Evolutionary conservation across 2,113 vertebrate genomes (phyloP).

Genomic region (Coregonus clupeaformis): DNA sequence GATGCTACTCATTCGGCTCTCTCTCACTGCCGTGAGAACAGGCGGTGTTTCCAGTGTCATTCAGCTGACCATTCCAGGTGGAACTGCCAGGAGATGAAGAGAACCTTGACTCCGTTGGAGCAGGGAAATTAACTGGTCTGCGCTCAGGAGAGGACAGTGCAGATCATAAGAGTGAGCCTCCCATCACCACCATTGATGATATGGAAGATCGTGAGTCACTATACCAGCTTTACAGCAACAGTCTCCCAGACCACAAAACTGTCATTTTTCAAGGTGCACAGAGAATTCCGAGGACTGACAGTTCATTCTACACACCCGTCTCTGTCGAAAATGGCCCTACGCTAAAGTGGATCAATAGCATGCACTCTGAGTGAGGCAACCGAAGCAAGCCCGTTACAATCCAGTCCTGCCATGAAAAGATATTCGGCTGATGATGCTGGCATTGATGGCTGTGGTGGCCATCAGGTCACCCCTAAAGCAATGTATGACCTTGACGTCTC

Average conservation of each 20-base stretch:
- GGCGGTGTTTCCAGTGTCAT: constrained; percentile 33
- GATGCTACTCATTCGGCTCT: constrained; percentile 16
- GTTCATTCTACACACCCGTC: constrained; percentile 35
- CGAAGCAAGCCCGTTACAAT: too few species aligned
- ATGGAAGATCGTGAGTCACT: neutral
- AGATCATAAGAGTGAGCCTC: constrained; percentile 12
- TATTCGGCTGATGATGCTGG: neutral
- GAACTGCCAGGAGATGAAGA: neutral
- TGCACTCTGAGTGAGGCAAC: too few species aligned
- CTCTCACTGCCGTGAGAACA: constrained; percentile 13
- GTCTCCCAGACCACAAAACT: neutral
- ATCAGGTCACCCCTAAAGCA: constrained; percentile 19
- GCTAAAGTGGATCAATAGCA: neutral
- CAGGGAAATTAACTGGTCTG: constrained; percentile 37
- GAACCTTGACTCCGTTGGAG: neutral
- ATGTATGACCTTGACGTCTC: constrained; percentile 22
- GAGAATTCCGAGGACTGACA: constrained; percentile 26
- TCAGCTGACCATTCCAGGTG: constrained; percentile 17
- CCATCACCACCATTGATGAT: neutral
- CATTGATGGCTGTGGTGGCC: constrained; percentile 24
- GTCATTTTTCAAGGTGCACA: constrained; percentile 23
- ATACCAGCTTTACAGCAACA: neutral
- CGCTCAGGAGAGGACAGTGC: constrained; percentile 8
- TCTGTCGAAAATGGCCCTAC: neutral
- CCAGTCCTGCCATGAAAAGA: neutral